Percentiles rank a stretch among this genome's conserved stretches.
phyloP scores from a whole-genome alignment of 2,797 vertebrate genomes.

The Oreonectes daqikongensis region DNA sequence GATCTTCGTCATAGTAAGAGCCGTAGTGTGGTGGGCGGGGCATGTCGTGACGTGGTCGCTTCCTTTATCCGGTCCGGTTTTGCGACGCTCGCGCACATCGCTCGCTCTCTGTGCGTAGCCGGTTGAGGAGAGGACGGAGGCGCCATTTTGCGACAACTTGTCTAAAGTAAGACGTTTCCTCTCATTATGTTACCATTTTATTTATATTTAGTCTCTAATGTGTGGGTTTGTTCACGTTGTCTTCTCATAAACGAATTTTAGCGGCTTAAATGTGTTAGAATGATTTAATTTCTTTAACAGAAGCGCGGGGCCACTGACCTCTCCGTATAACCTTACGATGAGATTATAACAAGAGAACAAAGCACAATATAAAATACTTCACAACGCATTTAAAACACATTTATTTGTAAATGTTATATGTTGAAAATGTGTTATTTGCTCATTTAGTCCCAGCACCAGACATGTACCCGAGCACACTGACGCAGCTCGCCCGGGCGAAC shows the following conservation, averaged over 20 bases:
- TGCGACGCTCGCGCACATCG: not conserved
- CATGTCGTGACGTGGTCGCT: slow-evolving; percentile 16
- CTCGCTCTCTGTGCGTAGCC: slow-evolving; percentile 69
- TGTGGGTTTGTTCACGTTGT: accelerated
- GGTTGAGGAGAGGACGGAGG: slow-evolving; percentile 60
- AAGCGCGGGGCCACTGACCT: slow-evolving; percentile 25
- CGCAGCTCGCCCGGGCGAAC: slow-evolving; percentile 79
- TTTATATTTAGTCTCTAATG: not conserved
- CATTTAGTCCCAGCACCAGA: not conserved
- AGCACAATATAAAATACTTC: not conserved
- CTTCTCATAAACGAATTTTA: not conserved
- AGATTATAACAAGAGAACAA: not conserved
- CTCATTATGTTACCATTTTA: not conserved
- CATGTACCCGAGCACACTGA: slow-evolving; percentile 81
- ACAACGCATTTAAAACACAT: not conserved
- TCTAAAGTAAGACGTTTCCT: slow-evolving; percentile 39
- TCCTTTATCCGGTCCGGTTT: slow-evolving; percentile 58
- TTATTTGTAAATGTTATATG: not conserved
- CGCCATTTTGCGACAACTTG: slow-evolving; percentile 75
- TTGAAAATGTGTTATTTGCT: not conserved
- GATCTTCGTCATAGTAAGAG: not conserved
- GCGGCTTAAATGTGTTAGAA: not conserved
- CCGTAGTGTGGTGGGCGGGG: not conserved
- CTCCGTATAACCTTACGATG: not conserved
- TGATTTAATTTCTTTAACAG: too few relatives aligned